A percentile compares a stretch with the other conserved stretches of the same genome.
Evolutionary conservation across 1,140 invertebrate genomes (phyloP).

Genomic region (Sycophaga agraensis): DNA sequence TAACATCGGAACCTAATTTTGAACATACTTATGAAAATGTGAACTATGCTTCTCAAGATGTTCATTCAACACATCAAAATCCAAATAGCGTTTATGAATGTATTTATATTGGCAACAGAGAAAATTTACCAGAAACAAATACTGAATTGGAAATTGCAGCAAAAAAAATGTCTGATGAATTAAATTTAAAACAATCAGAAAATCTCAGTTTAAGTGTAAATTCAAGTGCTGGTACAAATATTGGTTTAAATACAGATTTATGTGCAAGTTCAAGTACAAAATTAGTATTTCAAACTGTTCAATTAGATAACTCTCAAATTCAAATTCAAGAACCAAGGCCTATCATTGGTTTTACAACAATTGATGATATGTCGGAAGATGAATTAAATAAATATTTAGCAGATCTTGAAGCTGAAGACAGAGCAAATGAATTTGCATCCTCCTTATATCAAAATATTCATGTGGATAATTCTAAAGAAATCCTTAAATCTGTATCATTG

Average conservation of each 20-base stretch:
- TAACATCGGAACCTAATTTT: slow-evolving; percentile 26
- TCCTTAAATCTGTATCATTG: slow-evolving; percentile 9
- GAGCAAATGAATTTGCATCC: slow-evolving; percentile 35
- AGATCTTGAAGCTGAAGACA: slow-evolving; percentile 58
- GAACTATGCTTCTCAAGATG: slow-evolving; percentile 34
- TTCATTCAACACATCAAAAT: slow-evolving; percentile 13
- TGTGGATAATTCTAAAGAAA: slow-evolving; percentile 26
- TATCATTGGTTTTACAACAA: slow-evolving; percentile 46
- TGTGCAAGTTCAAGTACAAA: slow-evolving; percentile 26
- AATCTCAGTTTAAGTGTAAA: not conserved
- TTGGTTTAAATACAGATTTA: slow-evolving; percentile 10
- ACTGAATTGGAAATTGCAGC: slow-evolving; percentile 41
- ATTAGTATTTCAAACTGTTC: slow-evolving; percentile 37
- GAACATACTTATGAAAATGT: slow-evolving; percentile 47
- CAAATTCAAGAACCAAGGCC: slow-evolving; percentile 31
- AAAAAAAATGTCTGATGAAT: slow-evolving; percentile 40
- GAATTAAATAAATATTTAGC: slow-evolving; percentile 63
- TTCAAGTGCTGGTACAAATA: slow-evolving; percentile 2
- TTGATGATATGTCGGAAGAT: slow-evolving; percentile 59
- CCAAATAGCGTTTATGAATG: slow-evolving; percentile 36
- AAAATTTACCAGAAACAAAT: slow-evolving; percentile 39
- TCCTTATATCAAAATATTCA: slow-evolving; percentile 39
- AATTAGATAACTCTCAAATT: slow-evolving; percentile 31
- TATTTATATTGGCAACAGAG: slow-evolving; percentile 39
- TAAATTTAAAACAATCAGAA: slow-evolving; percentile 25